Evolutionary conservation across 2,888 invertebrate species (phyloP).

Genomic region (Yponomeuta sedellus): DNA sequence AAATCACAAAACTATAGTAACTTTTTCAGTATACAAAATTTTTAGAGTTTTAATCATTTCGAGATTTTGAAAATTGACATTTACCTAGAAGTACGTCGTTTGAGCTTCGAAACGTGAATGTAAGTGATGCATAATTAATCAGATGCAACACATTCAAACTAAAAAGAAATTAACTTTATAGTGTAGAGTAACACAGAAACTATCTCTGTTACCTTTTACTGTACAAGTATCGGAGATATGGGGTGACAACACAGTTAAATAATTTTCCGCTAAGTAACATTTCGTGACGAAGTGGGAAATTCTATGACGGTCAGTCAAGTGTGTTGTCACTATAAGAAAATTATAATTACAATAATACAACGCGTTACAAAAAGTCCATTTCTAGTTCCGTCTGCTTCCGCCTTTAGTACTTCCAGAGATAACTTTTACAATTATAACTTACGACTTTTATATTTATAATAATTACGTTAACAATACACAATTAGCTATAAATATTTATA

Average conservation of each 20-base stretch:
- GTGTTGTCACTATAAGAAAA: slow-evolving; percentile 23
- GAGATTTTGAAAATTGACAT: slow-evolving; percentile 58
- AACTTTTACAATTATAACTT: slow-evolving; percentile 56
- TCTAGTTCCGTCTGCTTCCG: slow-evolving; percentile 48
- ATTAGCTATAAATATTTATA: slow-evolving; percentile 77
- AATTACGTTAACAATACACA: slow-evolving; percentile 77
- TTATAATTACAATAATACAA: slow-evolving; percentile 47
- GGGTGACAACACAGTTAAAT: not conserved
- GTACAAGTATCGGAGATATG: slow-evolving; percentile 11
- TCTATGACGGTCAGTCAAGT: not conserved
- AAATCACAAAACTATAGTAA: slow-evolving; percentile 37
- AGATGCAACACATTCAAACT: slow-evolving; percentile 44
- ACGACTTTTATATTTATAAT: slow-evolving; percentile 75
- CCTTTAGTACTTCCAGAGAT: slow-evolving; percentile 64
- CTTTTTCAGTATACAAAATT: slow-evolving; percentile 3
- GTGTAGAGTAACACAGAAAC: slow-evolving; percentile 28
- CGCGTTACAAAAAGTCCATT: slow-evolving; percentile 53
- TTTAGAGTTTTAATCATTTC: slow-evolving; percentile 25
- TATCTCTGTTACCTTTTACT: slow-evolving; percentile 8
- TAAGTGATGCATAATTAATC: slow-evolving; percentile 35
- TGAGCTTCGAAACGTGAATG: slow-evolving; percentile 48
- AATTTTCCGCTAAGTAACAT: not conserved
- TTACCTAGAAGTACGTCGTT: slow-evolving; percentile 53
- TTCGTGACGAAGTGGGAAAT: not conserved
- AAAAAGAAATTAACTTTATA: slow-evolving; percentile 35